Evolutionary conservation across 2,113 vertebrate species (phyloP), one percentile per base, ranked within the genome.

Genomic region (Sclerurus mexicanus): DNA sequence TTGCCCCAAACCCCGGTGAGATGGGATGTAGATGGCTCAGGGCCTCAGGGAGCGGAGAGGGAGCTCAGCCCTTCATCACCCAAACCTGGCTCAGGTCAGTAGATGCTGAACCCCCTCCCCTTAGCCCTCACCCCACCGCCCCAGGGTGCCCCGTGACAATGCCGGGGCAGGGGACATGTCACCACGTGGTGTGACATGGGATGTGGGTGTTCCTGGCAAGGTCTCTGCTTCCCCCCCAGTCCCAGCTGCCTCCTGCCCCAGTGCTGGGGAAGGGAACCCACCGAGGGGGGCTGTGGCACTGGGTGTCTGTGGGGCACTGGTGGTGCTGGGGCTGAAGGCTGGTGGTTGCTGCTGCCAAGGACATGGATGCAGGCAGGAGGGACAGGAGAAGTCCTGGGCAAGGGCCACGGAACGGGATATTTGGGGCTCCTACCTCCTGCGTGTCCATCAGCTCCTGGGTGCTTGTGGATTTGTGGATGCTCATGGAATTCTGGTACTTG

Each of bases 11-110:
- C 8, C 72, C 60, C 1, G 64, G 79, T 93, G 96, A 86, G 90
- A 96, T 96, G 93, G 93, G 96, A 95, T 96, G 46, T 92, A 96
- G 93, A 95, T 96, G 96, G 96, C 95, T 94, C 92, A 92, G 92
- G 86, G 95, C 87, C 85, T 78, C 92, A 44, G 72, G 46, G 66
- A 87, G 78, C 63, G 14, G 87, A 94, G 76, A 84, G 83, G 88
- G 90, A 76, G 23, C 87, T 40, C 79, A 1, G 42, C 76, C 75
- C 90, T 85, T 5, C 10, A 40, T 86, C 76, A 3, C 77, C 80
- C 73, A 4, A 50, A 4, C 52, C 83, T 15, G 5, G 39, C 1
- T 0, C 93, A 96, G 96, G 95, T 97, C 92, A 96, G 94, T 97
- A 90, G 93, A 69, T 66, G 53, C 78, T 6, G 1, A 39, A 90